phyloP scores from a whole-genome alignment of 2,113 vertebrate genomes.

The Austrofundulus limnaeus region DNA sequence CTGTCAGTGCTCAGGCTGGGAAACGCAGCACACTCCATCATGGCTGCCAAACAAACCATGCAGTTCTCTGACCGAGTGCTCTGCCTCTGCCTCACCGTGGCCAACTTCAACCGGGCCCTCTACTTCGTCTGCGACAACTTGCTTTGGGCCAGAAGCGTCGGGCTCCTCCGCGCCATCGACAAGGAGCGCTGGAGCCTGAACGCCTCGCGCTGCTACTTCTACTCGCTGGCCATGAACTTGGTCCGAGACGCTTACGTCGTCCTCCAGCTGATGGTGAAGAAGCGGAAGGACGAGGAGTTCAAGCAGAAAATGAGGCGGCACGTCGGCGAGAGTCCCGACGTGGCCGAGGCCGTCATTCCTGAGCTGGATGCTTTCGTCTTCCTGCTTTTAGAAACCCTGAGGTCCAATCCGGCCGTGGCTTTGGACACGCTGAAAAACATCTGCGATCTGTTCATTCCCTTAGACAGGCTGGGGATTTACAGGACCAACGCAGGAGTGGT shows the following conservation, averaged over 20 bases:
- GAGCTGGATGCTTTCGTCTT: slow-evolving; percentile 79
- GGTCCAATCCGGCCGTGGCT: slow-evolving; percentile 81
- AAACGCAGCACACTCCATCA: slow-evolving; percentile 85
- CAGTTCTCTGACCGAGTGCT: slow-evolving; percentile 80
- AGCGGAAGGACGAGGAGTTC: slow-evolving; percentile 49
- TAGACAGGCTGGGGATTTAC: slow-evolving; percentile 86
- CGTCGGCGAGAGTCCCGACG: slow-evolving; percentile 49
- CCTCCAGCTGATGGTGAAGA: slow-evolving; percentile 76
- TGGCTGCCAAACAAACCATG: slow-evolving; percentile 80
- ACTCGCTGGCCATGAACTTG: slow-evolving; percentile 84
- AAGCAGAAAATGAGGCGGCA: slow-evolving; percentile 55
- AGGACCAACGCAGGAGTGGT: slow-evolving; percentile 84
- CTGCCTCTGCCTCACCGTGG: slow-evolving; percentile 82
- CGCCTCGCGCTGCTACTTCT: slow-evolving; percentile 85
- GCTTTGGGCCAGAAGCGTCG: slow-evolving; percentile 83
- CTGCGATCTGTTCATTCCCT: slow-evolving; percentile 89
- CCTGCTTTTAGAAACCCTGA: slow-evolving; percentile 78
- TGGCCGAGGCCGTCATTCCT: slow-evolving; percentile 62
- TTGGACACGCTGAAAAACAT: slow-evolving; percentile 89
- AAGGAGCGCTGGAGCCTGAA: slow-evolving; percentile 83
- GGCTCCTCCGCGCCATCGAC: slow-evolving; percentile 77
- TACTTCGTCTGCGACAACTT: slow-evolving; percentile 89
- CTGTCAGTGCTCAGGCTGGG: slow-evolving; percentile 92
- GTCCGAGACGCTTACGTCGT: slow-evolving; percentile 84
- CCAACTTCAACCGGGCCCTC: slow-evolving; percentile 84